Conservation (phyloP, 1,140 invertebrate species). For the Chlorops oryzae region DNA sequence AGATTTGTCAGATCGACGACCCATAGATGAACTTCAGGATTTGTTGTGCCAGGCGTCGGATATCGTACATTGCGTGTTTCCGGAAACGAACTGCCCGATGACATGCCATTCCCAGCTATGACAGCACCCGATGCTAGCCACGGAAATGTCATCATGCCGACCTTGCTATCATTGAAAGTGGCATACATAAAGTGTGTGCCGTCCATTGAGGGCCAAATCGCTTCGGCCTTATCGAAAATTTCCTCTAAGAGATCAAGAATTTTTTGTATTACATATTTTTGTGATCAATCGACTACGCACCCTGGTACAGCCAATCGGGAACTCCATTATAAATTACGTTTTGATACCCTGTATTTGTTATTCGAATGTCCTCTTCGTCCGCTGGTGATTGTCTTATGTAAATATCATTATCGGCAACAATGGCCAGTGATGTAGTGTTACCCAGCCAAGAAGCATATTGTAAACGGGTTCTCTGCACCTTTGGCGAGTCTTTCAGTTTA, state of each 20-base stretch:
- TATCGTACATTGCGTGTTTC: slow-evolving; percentile 68
- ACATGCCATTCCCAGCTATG: slow-evolving; percentile 45
- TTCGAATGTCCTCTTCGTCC: slow-evolving; percentile 55
- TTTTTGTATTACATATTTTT: not conserved
- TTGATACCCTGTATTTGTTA: slow-evolving; percentile 69
- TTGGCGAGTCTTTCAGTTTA: slow-evolving; percentile 59
- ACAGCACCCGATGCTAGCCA: slow-evolving; percentile 60
- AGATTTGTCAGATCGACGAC: slow-evolving; percentile 68
- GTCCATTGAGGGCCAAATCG: slow-evolving; percentile 77
- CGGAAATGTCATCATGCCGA: slow-evolving; percentile 68
- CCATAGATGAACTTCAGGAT: slow-evolving; percentile 75
- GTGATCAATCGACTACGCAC: slow-evolving; percentile 45
- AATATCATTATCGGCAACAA: slow-evolving; percentile 80
- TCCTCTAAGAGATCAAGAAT: slow-evolving; percentile 57
- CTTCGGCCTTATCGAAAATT: slow-evolving; percentile 65
- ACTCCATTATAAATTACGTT: slow-evolving; percentile 83
- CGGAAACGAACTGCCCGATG: slow-evolving; percentile 57
- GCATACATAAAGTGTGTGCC: slow-evolving; percentile 77
- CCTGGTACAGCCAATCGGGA: slow-evolving; percentile 91
- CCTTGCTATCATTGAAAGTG: slow-evolving; percentile 79
- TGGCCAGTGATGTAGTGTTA: slow-evolving; percentile 61
- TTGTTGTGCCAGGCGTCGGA: slow-evolving; percentile 76
- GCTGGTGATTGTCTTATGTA: slow-evolving; percentile 68
- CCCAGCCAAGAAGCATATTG: slow-evolving; percentile 75
- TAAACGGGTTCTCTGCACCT: slow-evolving; percentile 63